Base-by-base conservation (phyloP, 1,140 invertebrate species). In the Megalopta genalis region DNA sequence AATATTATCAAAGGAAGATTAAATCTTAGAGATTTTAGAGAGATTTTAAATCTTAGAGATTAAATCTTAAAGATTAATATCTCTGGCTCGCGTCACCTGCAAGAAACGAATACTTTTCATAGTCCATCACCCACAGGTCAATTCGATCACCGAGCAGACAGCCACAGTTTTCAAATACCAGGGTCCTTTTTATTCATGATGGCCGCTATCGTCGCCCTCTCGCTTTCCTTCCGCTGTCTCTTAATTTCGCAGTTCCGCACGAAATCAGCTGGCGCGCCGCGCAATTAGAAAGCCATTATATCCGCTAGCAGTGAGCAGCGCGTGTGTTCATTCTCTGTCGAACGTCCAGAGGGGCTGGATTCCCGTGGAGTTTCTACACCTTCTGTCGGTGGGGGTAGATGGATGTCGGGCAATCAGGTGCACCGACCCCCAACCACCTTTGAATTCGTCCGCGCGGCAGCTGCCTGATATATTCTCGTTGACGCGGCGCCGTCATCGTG, bases 201-300 rank as follows among this genome's bases (percentile, higher is more conserved):
- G 59, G 52, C 23, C n/a, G 21, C 12, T n/a, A 16, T 52, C 18
- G 21, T 7, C 32, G 21, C 37, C 49, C 60, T 42, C 60, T 37
- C 42, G 54, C 12, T 32, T 66, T 69, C 62, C 49, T 66, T 54
- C 42, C 39, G 32, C 46, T 25, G 16, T 63, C 59, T 46, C 57
- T 46, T 78, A 57, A 64, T 70, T 75, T 42, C 66, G 49, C n/a
- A 27, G 57, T 42, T 27, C 60, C 25, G 27, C 27, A 27, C 59
- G 16, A 63, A 77, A 72, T 69, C 64, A 67, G 23, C 14, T 42
- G 62, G 65, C 73, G 54, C 49, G 27, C 59, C 49, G 46, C 71
- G 87, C 84, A 89, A 89, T 90, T 90, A 88, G 88, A 89, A 90
- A 90, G 80, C 81, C 87, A 90, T 90, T 89, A 67, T 67, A 80